Percentiles rank a stretch among this genome's conserved stretches.
Conservation (phyloP, 1,140 invertebrate species). For the Danaus plexippus region DNA sequence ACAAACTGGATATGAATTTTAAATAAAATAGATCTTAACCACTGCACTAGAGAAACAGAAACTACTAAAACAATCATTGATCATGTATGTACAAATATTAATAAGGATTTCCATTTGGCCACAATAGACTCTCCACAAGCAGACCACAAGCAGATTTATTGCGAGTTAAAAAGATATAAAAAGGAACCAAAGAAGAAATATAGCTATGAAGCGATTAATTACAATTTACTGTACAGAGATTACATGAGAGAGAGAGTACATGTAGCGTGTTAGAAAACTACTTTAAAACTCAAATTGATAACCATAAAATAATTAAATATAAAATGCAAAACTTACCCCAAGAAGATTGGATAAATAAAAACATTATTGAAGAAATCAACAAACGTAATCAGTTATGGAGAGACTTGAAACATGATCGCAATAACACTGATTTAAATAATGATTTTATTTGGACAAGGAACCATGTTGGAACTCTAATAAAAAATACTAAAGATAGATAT, state of each 20-base stretch:
- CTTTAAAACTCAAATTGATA: background rate
- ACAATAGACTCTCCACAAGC: slow-evolving; percentile 7
- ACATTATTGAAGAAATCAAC: no score
- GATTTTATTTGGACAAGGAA: no score
- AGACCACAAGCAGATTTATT: slow-evolving; percentile 13
- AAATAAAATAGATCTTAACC: slow-evolving; percentile 4
- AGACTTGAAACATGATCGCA: no score
- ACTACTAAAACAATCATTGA: slow-evolving; percentile 18
- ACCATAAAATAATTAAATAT: no score
- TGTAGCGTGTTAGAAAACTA: slow-evolving; percentile 3
- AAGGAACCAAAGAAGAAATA: slow-evolving; percentile 13
- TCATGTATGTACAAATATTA: slow-evolving; percentile 9
- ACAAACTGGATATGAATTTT: slow-evolving; percentile 5
- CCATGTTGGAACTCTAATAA: no score
- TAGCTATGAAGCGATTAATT: slow-evolving; percentile 13
- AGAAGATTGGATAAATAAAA: no score
- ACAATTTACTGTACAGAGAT: slow-evolving; percentile 4
- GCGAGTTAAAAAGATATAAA: slow-evolving; percentile 5
- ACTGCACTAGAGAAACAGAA: slow-evolving; percentile 2
- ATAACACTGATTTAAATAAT: no score
- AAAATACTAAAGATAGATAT: no score
- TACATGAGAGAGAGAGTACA: background rate
- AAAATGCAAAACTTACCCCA: no score
- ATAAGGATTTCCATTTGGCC: slow-evolving; percentile 9
- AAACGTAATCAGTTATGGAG: no score